Base-by-base conservation (phyloP, 1,140 invertebrate genomes). In the Gryon sp. region DNA sequence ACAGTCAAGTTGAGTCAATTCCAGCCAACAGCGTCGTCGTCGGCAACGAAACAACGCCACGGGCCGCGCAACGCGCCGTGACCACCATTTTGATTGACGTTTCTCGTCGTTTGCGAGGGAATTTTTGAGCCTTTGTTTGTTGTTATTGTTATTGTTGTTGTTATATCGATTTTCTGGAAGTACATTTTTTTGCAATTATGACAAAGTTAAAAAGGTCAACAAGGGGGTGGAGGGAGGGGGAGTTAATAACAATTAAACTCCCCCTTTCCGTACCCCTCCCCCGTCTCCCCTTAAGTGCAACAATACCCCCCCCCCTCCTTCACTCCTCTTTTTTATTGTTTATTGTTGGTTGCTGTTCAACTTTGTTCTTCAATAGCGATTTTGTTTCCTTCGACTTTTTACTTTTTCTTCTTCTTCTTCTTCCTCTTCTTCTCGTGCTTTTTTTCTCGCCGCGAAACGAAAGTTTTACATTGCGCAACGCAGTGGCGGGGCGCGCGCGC, bases 391-490 rank as follows among this genome's bases (percentile, higher is more conserved):
- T 24, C n/a, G 15, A 9, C 2, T 18, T 6, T 50, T 50, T 50
- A 1, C 9, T 43, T 46, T 70, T 55, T 6, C 18, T 34, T 20
- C 16, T 55, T 19, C 32, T 73, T 55, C 45, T 70, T 53, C 57
- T 53, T 70, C 48, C 62, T 57, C 11, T 30, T 34, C 22, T 12
- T 57, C 65, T 63, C 28, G 59, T 30, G 1, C 50, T 32, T 34
- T 75, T 74, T 68, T 79, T 65, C 65, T 79, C 48, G 34, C n/a
- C 24, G 75, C 32, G n/a, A n/a, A n/a, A 75, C 78, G 80, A 85
- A 84, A 84, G 82, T 86, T 83, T 74, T 80, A 57, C 82, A 84
- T 86, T 86, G 84, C 84, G 84, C 84, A 86, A 85, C 80, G 82
- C 82, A 66, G 66, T 63, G 60, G 75, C 69, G 73, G 57, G 48